Percentiles rank a stretch among this genome's conserved stretches.
phyloP scores from a whole-genome alignment of 2,797 vertebrate species.

The Cryptoblepharus egeriae region DNA sequence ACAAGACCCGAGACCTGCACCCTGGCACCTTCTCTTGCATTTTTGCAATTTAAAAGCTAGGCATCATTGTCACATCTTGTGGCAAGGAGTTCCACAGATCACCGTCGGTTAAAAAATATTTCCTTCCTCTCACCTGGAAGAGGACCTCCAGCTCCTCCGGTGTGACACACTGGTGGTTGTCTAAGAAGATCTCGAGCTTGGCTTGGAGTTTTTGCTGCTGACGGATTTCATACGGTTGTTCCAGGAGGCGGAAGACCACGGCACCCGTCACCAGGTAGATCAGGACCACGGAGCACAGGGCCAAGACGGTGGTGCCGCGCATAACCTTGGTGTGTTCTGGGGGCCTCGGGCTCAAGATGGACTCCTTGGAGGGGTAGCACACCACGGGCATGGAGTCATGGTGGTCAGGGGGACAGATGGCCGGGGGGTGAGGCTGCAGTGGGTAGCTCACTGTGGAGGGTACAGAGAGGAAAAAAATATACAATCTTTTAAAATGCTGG shows the following conservation, averaged over 20 bases:
- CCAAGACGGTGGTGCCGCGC: conserved; percentile 86
- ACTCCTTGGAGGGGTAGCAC: conserved; percentile 53
- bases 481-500: too few relatives aligned
- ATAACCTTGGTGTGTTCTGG: conserved; percentile 75
- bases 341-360: conserved; percentile 50
- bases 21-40: too few relatives aligned
- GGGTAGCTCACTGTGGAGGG: conserved; percentile 19
- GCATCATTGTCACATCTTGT: too few relatives aligned
- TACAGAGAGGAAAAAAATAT: too few relatives aligned
- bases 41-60: too few relatives aligned
- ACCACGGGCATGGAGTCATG: conserved; percentile 38
- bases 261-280: conserved; percentile 90
- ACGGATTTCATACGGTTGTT: conserved; percentile 77
- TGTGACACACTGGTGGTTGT: conserved; percentile 81
- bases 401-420: conserved; percentile 32
- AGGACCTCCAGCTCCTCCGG: conserved; percentile 76
- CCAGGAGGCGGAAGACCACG: conserved; percentile 86
- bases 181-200: conserved; percentile 77
- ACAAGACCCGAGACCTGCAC: too few relatives aligned
- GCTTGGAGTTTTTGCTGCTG: conserved; percentile 72
- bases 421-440: not conserved
- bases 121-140: conserved; percentile 79
- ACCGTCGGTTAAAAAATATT: too few relatives aligned
- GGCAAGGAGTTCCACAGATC: too few relatives aligned
- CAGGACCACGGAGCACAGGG: conserved; percentile 84